Evolutionary conservation across 2,113 vertebrate species (phyloP).

Genomic region (Taurulus bubalis): DNA sequence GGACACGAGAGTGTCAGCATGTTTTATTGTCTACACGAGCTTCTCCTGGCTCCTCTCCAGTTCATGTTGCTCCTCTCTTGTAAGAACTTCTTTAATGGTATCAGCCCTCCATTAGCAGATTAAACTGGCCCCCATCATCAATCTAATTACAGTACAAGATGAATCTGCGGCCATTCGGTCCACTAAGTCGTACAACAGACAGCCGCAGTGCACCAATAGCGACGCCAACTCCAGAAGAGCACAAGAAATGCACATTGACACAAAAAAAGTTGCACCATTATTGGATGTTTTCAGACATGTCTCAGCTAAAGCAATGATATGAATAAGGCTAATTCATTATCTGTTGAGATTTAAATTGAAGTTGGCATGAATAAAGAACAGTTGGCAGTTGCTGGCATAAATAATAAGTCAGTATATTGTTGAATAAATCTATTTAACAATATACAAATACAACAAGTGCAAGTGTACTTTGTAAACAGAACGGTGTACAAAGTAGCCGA

Average conservation of each 20-base stretch:
- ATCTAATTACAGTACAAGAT: constrained; percentile 40
- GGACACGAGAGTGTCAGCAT: not conserved
- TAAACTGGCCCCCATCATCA: constrained; percentile 42
- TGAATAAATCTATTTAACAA: not conserved
- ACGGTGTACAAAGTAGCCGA: too few species aligned
- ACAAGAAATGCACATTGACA: not conserved
- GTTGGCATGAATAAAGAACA: not conserved
- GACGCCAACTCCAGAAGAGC: not conserved
- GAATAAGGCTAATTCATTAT: not conserved
- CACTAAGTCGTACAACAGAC: constrained; percentile 3
- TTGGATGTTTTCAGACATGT: not conserved
- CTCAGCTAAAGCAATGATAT: not conserved
- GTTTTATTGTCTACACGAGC: not conserved
- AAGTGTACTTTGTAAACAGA: not conserved
- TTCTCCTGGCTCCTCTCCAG: constrained; percentile 42
- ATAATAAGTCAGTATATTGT: too few species aligned
- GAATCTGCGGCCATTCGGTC: constrained; percentile 13
- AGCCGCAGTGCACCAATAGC: constrained; percentile 46
- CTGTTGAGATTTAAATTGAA: not conserved
- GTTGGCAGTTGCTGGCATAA: not conserved
- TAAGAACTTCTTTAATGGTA: constrained; percentile 38
- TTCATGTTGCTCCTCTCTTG: constrained; percentile 8
- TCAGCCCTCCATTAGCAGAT: constrained; percentile 74
- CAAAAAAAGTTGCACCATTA: not conserved
- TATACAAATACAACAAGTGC: not conserved